phyloP scores from a whole-genome alignment of 1,140 invertebrate genomes.

The Plutomurus gul region DNA sequence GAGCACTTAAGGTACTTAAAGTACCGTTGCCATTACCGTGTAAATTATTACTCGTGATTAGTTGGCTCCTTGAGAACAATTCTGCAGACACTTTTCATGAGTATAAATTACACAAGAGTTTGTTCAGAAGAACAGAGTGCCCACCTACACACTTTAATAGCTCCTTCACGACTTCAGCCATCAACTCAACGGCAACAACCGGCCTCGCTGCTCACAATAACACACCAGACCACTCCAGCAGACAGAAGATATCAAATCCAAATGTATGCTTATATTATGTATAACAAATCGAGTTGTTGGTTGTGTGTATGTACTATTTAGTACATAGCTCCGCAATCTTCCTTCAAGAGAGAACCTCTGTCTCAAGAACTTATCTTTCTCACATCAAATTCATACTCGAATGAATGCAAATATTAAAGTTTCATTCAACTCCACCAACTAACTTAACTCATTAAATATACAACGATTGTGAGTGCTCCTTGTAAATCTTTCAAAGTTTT shows the following conservation, averaged over 20 bases:
- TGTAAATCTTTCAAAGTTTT: not conserved
- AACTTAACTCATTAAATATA: constrained; percentile 1
- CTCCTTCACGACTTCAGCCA: not conserved
- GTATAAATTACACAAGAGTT: constrained; percentile 5
- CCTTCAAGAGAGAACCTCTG: not conserved
- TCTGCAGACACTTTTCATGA: constrained; percentile 11
- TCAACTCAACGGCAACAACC: not conserved
- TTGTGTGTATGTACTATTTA: too few species aligned
- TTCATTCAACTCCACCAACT: not conserved
- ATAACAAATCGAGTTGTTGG: too few species aligned
- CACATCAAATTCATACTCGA: not conserved
- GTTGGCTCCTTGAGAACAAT: constrained; percentile 29
- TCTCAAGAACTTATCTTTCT: not conserved
- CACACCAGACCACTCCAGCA: not conserved
- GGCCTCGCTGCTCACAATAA: not conserved
- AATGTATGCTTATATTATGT: too few species aligned
- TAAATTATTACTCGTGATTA: constrained; percentile 44
- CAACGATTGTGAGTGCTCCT: not conserved
- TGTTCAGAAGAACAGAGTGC: not conserved
- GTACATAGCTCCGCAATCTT: not conserved
- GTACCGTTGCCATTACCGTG: constrained; percentile 35
- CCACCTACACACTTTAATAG: not conserved
- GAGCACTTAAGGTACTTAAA: constrained; percentile 42
- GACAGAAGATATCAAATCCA: not conserved
- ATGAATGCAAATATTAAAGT: constrained; percentile 18